phyloP scores from a whole-genome alignment of 2,113 vertebrate species.

The Planiliza haematocheilus region DNA sequence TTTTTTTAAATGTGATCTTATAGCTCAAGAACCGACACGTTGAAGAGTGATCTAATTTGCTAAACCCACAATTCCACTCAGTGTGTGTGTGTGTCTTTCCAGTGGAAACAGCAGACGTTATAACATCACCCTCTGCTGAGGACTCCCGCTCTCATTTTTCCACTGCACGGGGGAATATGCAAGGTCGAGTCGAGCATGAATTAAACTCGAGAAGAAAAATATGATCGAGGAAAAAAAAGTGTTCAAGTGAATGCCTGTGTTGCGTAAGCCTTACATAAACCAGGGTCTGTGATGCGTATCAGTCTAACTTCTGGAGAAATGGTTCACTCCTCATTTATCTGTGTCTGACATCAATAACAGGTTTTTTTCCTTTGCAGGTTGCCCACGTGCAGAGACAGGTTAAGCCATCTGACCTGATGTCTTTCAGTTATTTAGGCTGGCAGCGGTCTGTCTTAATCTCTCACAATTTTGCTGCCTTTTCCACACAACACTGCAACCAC shows the following conservation, averaged over 20 bases:
- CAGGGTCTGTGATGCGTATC: conserved; percentile 51
- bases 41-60: conserved; percentile 35
- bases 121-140: conserved; percentile 29
- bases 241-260: neutral
- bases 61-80: conserved; percentile 37
- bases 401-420: neutral
- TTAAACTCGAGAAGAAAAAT: conserved; percentile 7
- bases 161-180: conserved; percentile 34
- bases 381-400: neutral
- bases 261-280: conserved; percentile 59
- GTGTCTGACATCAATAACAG: conserved; percentile 17
- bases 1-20: conserved; percentile 21
- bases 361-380: neutral
- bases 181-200: conserved; percentile 33
- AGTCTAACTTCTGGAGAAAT: conserved; percentile 41
- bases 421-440: neutral
- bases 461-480: neutral
- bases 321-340: conserved; percentile 17
- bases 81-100: conserved; percentile 43
- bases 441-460: neutral
- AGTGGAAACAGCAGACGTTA: conserved; percentile 57
- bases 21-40: conserved; percentile 29
- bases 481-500: neutral
- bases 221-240: too few species aligned
- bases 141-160: conserved; percentile 49